Conservation (phyloP, 2,888 invertebrate genomes). For the Pinctada fucata region DNA sequence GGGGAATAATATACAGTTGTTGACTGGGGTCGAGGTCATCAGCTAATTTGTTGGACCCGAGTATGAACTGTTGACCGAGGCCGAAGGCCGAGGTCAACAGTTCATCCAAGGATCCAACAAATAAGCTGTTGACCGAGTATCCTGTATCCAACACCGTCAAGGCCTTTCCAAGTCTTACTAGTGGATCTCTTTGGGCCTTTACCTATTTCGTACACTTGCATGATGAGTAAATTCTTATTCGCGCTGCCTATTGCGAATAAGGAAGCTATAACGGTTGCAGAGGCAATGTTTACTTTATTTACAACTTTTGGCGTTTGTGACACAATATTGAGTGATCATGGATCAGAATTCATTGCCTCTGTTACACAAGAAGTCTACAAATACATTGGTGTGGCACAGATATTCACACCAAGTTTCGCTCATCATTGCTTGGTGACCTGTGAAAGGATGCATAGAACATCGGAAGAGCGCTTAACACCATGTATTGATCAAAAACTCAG, state of each 20-base stretch:
- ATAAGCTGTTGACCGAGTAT: not conserved
- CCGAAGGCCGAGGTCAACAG: too few relatives aligned
- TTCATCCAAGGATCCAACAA: not conserved
- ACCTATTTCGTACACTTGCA: conserved; percentile 17
- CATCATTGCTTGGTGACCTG: conserved; percentile 43
- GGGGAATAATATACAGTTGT: conserved; percentile 12
- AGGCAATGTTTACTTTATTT: conserved; percentile 18
- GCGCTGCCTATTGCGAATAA: not conserved
- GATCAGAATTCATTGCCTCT: conserved; percentile 37
- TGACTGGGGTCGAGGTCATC: too few relatives aligned
- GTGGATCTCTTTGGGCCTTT: conserved; percentile 20
- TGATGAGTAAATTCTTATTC: conserved; percentile 27
- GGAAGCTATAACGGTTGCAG: conserved; percentile 7
- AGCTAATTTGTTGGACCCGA: too few relatives aligned
- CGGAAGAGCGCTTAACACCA: conserved; percentile 30
- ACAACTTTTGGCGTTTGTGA: conserved; percentile 37
- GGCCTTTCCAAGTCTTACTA: conserved; percentile 24
- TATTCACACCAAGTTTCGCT: conserved; percentile 35
- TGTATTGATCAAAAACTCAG: conserved; percentile 8
- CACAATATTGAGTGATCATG: conserved; percentile 31
- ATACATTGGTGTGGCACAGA: conserved; percentile 27
- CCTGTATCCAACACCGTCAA: conserved; percentile 21
- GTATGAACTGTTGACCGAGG: too few relatives aligned
- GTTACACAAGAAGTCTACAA: conserved; percentile 35
- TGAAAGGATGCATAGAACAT: conserved; percentile 36